These are phyloP conservation scores for Coecobrya sp. DNA, from an alignment of 2,888 invertebrate species.

Conservation along the genomic window DNA sequence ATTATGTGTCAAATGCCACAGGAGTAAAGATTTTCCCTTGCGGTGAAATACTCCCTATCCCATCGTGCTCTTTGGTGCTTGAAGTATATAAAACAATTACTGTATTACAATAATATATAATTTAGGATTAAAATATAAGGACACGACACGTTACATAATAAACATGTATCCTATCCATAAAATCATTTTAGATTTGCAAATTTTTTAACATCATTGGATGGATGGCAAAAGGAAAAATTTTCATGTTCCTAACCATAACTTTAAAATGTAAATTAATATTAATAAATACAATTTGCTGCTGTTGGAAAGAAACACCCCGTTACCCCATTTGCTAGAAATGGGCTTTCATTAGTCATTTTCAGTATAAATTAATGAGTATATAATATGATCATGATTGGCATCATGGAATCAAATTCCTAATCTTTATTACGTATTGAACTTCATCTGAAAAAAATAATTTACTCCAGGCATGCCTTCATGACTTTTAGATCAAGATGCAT, in stretches of 20 bases:
- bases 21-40: neutral
- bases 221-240: no score
- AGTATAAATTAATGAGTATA: no score
- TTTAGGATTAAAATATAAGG: no score
- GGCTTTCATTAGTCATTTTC: neutral
- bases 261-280: neutral
- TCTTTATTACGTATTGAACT: constrained; percentile 12
- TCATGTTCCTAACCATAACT: no score
- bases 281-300: neutral
- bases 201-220: no score
- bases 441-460: constrained; percentile 26
- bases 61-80: neutral
- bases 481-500: neutral
- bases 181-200: no score
- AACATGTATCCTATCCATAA: no score
- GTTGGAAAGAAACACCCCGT: neutral
- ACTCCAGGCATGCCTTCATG: constrained; percentile 36
- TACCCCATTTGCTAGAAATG: no score
- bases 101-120: no score
- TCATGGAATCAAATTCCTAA: no score
- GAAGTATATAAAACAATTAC: neutral
- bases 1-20: neutral
- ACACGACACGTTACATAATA: no score
- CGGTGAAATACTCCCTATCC: neutral
- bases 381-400: no score